phyloP scores from a whole-genome alignment of 2,888 invertebrate species.

The Cryptocephalus moraei region DNA sequence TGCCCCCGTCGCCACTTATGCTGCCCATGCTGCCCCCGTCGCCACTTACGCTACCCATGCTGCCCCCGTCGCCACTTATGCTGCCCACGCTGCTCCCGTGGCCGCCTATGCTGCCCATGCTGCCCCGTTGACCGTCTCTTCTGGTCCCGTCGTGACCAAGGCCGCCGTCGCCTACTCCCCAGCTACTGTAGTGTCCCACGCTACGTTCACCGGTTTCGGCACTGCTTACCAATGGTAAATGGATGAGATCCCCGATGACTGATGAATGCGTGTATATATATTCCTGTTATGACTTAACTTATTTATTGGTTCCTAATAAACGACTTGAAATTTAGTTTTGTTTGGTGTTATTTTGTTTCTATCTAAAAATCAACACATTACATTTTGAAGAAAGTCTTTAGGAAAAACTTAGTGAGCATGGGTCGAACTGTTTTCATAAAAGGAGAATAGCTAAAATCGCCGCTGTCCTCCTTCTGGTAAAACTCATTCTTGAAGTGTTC shows the following conservation, averaged over 20 bases:
- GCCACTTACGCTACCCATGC: constrained; percentile 8
- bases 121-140: constrained; percentile 12
- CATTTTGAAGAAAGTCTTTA: too few species aligned
- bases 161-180: constrained; percentile 45
- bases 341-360: too few species aligned
- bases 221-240: constrained; percentile 55
- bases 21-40: too few species aligned
- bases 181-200: constrained; percentile 53
- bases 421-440: too few species aligned
- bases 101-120: constrained; percentile 8
- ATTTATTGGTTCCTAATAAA: too few species aligned
- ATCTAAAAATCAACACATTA: too few species aligned
- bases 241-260: constrained; percentile 1
- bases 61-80: constrained; percentile 13
- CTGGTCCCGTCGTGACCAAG: constrained; percentile 25
- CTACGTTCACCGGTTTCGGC: constrained; percentile 52
- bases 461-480: too few species aligned
- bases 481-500: too few species aligned
- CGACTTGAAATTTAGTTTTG: too few species aligned
- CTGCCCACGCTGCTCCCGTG: constrained; percentile 11
- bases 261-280: constrained; percentile 9
- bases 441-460: too few species aligned
- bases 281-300: constrained; percentile 1
- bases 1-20: too few species aligned
- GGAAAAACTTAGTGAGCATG: too few species aligned